A percentile compares a stretch with the other conserved stretches of the same genome.
These are phyloP conservation scores for Alces alces DNA, from an alignment of 2,113 vertebrate genomes.

Conservation along the genomic window DNA sequence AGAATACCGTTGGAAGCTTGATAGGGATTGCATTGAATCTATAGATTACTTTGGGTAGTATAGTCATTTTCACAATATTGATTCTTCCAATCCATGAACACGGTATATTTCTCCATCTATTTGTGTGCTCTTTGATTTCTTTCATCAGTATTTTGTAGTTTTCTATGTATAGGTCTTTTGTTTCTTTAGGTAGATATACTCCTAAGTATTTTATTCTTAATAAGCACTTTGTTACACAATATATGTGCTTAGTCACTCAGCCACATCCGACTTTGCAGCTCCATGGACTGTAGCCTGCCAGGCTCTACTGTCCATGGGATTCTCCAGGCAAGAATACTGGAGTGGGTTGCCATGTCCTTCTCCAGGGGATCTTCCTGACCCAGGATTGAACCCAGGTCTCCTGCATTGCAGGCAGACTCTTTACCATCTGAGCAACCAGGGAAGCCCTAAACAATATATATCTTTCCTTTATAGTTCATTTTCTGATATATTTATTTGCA, in stretches of 20 bases:
- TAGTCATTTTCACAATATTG: no score
- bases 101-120: no score
- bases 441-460: neutral
- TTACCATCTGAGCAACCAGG: neutral
- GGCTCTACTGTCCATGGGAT: neutral
- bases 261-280: neutral
- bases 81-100: no score
- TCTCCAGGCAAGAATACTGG: neutral
- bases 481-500: neutral
- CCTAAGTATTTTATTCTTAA: neutral
- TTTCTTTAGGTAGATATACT: no score
- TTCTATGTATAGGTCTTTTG: no score
- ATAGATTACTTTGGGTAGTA: no score
- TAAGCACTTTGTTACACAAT: neutral
- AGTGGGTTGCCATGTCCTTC: neutral
- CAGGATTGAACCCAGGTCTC: neutral
- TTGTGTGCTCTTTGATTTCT: no score
- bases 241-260: neutral
- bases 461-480: neutral
- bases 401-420: neutral
- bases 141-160: no score
- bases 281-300: neutral
- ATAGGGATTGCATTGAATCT: no score
- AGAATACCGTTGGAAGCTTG: no score
- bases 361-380: neutral